phyloP scores from a whole-genome alignment of 2,888 invertebrate genomes.

The Volucella zonaria region DNA sequence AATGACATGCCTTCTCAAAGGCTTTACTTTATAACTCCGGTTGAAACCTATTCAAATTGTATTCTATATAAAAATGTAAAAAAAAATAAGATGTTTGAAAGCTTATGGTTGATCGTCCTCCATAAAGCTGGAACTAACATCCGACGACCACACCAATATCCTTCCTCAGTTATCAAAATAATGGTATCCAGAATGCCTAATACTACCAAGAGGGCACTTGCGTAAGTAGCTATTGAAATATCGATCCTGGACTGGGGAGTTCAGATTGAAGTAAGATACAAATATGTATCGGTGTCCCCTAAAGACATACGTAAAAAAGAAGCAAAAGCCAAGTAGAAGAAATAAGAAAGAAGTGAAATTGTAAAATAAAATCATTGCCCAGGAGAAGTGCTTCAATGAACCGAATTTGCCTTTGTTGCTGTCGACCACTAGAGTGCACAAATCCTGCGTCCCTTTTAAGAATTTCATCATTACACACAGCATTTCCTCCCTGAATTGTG shows the following conservation, averaged over 20 bases:
- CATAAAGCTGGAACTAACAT: too few relatives aligned
- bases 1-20: too few relatives aligned
- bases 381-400: slow-evolving; percentile 49
- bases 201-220: slow-evolving; percentile 14
- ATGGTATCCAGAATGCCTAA: neutral
- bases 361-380: slow-evolving; percentile 62
- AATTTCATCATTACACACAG: slow-evolving; percentile 40
- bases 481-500: slow-evolving; percentile 1
- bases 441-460: slow-evolving; percentile 52
- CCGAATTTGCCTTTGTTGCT: slow-evolving; percentile 59
- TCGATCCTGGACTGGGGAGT: neutral
- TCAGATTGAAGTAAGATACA: slow-evolving; percentile 5
- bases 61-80: too few relatives aligned
- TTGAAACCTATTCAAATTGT: too few relatives aligned
- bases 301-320: slow-evolving; percentile 10
- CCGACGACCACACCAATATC: too few relatives aligned
- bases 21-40: too few relatives aligned
- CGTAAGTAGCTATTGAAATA: neutral
- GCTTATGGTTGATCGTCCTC: too few relatives aligned
- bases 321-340: neutral
- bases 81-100: too few relatives aligned
- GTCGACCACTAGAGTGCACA: slow-evolving; percentile 11
- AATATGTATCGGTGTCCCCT: slow-evolving; percentile 15
- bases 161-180: too few relatives aligned
- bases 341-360: slow-evolving; percentile 28